Percentiles rank a stretch among this genome's conserved stretches.
phyloP scores from a whole-genome alignment of 1,140 invertebrate species.

The Sycophaga agraensis region DNA sequence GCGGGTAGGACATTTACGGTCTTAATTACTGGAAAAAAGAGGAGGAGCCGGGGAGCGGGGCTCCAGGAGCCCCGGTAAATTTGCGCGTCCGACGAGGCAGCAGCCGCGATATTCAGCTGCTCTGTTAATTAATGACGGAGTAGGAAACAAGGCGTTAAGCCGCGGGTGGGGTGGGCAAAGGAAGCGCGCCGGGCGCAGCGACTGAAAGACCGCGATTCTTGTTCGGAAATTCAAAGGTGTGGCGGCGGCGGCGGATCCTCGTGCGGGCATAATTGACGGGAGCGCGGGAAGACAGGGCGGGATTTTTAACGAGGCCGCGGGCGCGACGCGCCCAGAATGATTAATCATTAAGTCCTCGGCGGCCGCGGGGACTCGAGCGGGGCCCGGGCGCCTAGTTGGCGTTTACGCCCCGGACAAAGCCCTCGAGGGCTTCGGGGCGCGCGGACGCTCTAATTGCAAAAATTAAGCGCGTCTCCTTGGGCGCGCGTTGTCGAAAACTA shows the following conservation, averaged over 20 bases:
- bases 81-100: too few species aligned
- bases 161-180: not conserved
- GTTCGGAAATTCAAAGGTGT: conserved; percentile 15
- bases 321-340: conserved; percentile 8
- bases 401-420: conserved; percentile 5
- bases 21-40: conserved; percentile 13
- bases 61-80: too few species aligned
- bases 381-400: conserved; percentile 17
- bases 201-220: conserved; percentile 16
- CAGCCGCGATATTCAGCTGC: too few species aligned
- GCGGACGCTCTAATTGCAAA: conserved; percentile 45
- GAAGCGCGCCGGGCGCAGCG: not conserved
- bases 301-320: conserved; percentile 29
- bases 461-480: conserved; percentile 38
- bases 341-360: conserved; percentile 26
- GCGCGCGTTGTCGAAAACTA: conserved; percentile 44
- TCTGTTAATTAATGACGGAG: conserved; percentile 19
- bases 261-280: conserved; percentile 3
- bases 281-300: too few species aligned
- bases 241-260: conserved; percentile 6
- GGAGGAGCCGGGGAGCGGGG: too few species aligned
- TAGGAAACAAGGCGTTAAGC: too few species aligned
- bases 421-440: too few species aligned
- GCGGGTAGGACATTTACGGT: too few species aligned
- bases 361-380: too few species aligned